These are phyloP conservation scores for Aeoliscus strigatus DNA, from an alignment of 2,797 vertebrate genomes.

Conservation along the genomic window DNA sequence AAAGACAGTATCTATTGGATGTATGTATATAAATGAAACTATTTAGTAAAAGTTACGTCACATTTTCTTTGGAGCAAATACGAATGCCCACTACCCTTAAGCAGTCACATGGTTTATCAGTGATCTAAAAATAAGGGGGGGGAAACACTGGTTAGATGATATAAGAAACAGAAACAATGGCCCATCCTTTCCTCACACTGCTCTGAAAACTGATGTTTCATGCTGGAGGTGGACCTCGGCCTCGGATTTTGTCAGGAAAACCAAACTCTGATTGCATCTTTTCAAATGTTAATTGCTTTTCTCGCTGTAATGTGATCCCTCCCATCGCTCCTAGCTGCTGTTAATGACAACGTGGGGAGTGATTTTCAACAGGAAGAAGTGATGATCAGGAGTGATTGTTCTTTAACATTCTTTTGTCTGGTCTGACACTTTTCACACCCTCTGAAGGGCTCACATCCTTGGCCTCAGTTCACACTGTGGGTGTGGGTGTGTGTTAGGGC, in stretches of 20 bases:
- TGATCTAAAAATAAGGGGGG: too few relatives aligned
- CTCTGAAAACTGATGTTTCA: too few relatives aligned
- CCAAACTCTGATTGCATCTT: slow-evolving; percentile 6
- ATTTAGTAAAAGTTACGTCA: too few relatives aligned
- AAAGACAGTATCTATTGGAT: too few relatives aligned
- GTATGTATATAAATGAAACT: too few relatives aligned
- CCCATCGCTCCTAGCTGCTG: slow-evolving; percentile 23
- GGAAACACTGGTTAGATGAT: too few relatives aligned
- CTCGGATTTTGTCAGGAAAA: slow-evolving; percentile 4
- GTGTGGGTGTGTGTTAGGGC: background rate
- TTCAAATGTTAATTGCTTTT: slow-evolving; percentile 40
- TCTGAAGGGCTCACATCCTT: slow-evolving; percentile 20
- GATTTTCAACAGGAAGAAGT: slow-evolving; percentile 49
- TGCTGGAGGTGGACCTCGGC: background rate
- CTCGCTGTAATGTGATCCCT: slow-evolving; percentile 17
- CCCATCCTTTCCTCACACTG: too few relatives aligned
- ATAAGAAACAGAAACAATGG: too few relatives aligned
- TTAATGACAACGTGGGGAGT: slow-evolving; percentile 38
- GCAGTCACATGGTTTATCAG: too few relatives aligned
- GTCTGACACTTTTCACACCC: slow-evolving; percentile 46
- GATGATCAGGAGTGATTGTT: slow-evolving; percentile 48
- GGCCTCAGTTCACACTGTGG: slow-evolving; percentile 10
- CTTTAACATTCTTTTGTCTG: slow-evolving; percentile 53
- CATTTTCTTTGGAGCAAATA: too few relatives aligned
- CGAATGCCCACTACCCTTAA: too few relatives aligned